phyloP scores from a whole-genome alignment of 2,888 invertebrate genomes.

The Rhorus exstirpatorius region DNA sequence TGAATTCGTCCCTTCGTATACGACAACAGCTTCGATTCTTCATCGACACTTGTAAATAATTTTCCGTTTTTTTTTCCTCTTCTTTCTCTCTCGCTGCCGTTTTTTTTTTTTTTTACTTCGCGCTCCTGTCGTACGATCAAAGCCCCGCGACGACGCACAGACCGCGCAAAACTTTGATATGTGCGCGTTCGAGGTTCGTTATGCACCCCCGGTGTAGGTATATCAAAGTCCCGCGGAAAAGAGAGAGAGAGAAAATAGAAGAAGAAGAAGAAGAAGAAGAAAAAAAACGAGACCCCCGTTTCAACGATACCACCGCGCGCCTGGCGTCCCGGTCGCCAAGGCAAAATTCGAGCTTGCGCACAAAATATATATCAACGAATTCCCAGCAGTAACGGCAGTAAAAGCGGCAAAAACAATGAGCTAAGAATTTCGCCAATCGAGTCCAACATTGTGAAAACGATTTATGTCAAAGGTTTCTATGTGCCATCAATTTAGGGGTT shows the following conservation, averaged over 20 bases:
- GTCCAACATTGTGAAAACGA: conserved; percentile 38
- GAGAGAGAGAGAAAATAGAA: too few relatives aligned
- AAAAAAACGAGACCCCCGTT: background rate
- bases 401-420: conserved; percentile 58
- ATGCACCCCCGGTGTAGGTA: conserved; percentile 45
- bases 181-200: conserved; percentile 65
- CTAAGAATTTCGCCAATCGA: conserved; percentile 55
- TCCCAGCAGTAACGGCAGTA: conserved; percentile 54
- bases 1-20: background rate
- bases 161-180: conserved; percentile 77
- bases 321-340: conserved; percentile 82
- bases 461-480: conserved; percentile 7
- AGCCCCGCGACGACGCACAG: conserved; percentile 57
- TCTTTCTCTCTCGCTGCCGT: background rate
- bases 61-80: background rate
- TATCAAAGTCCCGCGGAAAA: conserved; percentile 38
- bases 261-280: conserved; percentile 27
- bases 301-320: conserved; percentile 12
- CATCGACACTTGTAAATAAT: conserved; percentile 15
- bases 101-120: background rate
- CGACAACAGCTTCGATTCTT: background rate
- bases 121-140: background rate
- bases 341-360: conserved; percentile 82
- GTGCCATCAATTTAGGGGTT: too few relatives aligned
- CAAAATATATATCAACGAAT: conserved; percentile 62